Evolutionary conservation across 2,113 vertebrate species (phyloP).

Genomic region (Triplophysa dalaica): DNA sequence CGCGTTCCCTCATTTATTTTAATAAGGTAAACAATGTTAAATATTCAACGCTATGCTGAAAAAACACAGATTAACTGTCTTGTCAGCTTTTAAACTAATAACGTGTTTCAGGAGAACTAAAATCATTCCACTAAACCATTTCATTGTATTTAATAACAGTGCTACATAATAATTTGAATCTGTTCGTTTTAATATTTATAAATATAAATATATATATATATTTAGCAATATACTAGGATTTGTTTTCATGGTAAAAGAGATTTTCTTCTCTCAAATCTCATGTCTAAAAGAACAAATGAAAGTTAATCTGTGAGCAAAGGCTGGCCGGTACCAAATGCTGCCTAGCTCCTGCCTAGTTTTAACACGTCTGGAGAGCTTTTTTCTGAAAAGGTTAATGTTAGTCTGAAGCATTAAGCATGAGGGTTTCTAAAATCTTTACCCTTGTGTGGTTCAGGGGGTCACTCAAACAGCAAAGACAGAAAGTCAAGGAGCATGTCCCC

Average conservation of each 20-base stretch:
- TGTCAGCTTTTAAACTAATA: background rate
- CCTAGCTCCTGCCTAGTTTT: conserved; percentile 24
- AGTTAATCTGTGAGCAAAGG: conserved; percentile 18
- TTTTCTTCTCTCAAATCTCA: conserved; percentile 1
- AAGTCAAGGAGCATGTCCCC: conserved; percentile 31
- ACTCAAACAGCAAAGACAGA: conserved; percentile 38
- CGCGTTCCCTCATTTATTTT: conserved; percentile 3
- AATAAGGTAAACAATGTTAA: conserved; percentile 16
- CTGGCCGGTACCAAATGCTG: conserved; percentile 7
- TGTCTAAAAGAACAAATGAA: background rate
- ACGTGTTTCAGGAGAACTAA: background rate
- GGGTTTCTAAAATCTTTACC: conserved; percentile 30
- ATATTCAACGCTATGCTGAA: background rate
- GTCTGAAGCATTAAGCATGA: conserved; percentile 6
- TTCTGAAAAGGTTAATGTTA: conserved; percentile 37
- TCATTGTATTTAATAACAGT: no score
- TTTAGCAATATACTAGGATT: no score
- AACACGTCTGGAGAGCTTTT: conserved; percentile 27
- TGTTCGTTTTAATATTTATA: no score
- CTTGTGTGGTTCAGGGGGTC: conserved; percentile 30
- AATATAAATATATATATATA: no score
- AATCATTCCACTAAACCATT: no score
- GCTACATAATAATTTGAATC: background rate
- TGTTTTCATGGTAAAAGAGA: no score
- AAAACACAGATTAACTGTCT: background rate